Percentiles rank a stretch among this genome's conserved stretches.
phyloP scores from a whole-genome alignment of 2,113 vertebrate species.

The Sphyrna mokarran region DNA sequence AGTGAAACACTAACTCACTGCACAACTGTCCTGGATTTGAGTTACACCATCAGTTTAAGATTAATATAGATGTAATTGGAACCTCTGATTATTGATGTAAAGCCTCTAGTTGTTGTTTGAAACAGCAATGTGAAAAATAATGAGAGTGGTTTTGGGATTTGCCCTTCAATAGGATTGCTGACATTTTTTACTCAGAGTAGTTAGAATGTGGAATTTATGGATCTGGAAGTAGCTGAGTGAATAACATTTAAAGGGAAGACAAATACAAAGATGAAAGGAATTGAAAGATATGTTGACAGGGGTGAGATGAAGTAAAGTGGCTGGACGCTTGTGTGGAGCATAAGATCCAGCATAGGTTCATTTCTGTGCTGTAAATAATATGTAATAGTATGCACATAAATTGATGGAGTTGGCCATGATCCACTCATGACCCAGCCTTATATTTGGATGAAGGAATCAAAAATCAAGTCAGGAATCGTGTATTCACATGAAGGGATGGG shows the following conservation, averaged over 20 bases:
- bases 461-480: neutral
- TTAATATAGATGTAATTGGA: neutral
- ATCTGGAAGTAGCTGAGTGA: neutral
- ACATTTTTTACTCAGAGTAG: neutral
- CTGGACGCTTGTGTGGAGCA: no score
- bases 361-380: no score
- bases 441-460: neutral
- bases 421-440: neutral
- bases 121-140: neutral
- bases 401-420: neutral
- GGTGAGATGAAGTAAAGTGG: no score
- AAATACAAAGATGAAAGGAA: no score
- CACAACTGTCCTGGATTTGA: neutral
- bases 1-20: neutral
- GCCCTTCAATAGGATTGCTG: neutral
- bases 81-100: neutral
- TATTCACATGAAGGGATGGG: neutral
- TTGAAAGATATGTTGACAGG: no score
- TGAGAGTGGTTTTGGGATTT: neutral
- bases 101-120: neutral
- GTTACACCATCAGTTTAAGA: neutral
- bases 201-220: neutral
- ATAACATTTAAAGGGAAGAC: no score
- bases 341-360: no score
- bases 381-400: neutral